phyloP scores from a whole-genome alignment of 2,888 invertebrate genomes.

The Platycheirus rosarum region DNA sequence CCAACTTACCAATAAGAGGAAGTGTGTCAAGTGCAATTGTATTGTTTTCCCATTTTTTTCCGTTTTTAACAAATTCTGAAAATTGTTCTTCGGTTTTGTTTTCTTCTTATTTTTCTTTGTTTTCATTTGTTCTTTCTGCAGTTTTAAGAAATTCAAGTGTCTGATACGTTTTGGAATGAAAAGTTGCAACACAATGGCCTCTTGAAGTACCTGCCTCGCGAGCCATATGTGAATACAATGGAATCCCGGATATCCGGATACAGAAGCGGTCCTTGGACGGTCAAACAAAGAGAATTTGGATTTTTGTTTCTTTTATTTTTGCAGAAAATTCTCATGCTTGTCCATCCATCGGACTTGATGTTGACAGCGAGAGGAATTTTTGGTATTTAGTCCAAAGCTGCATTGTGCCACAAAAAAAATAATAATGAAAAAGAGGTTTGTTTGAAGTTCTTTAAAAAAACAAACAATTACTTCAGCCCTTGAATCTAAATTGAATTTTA shows the following conservation, averaged over 20 bases:
- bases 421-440: no score
- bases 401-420: no score
- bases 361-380: no score
- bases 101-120: slow-evolving; percentile 28
- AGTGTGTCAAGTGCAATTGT: slow-evolving; percentile 70
- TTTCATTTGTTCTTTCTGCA: slow-evolving; percentile 31
- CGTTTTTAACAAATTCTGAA: slow-evolving; percentile 55
- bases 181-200: slow-evolving; percentile 59
- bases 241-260: slow-evolving; percentile 70
- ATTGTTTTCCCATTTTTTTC: slow-evolving; percentile 47
- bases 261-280: slow-evolving; percentile 57
- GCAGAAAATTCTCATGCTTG: background rate
- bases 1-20: slow-evolving; percentile 65
- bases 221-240: slow-evolving; percentile 66
- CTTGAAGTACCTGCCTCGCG: slow-evolving; percentile 26
- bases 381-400: no score
- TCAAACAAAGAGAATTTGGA: slow-evolving; percentile 19
- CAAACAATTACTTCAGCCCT: no score
- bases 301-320: slow-evolving; percentile 7
- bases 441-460: no score
- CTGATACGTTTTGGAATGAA: slow-evolving; percentile 19
- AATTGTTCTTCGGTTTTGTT: slow-evolving; percentile 49
- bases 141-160: slow-evolving; percentile 65
- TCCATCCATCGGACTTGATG: no score
- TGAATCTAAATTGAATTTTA: no score